phyloP scores from a whole-genome alignment of 2,888 invertebrate genomes.

The Trypoxylon attenuatum region DNA sequence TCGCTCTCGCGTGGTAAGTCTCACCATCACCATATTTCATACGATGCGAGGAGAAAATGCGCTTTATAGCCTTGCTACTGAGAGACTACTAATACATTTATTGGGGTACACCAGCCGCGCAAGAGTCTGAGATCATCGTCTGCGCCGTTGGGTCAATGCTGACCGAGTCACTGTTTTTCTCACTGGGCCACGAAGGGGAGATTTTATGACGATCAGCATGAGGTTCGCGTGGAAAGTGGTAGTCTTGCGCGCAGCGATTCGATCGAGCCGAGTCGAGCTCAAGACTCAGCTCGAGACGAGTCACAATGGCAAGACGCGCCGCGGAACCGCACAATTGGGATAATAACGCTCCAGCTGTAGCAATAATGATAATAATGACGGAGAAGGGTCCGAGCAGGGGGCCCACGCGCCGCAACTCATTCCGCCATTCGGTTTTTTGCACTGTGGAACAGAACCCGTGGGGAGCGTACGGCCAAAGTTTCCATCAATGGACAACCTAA shows the following conservation, averaged over 20 bases:
- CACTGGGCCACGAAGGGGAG: too few species aligned
- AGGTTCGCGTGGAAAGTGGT: slow-evolving; percentile 5
- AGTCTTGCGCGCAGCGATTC: slow-evolving; percentile 4
- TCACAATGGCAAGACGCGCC: slow-evolving; percentile 8
- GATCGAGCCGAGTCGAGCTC: too few species aligned
- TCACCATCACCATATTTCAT: slow-evolving; percentile 34
- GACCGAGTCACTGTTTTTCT: too few species aligned
- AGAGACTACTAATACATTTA: too few species aligned
- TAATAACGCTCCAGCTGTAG: slow-evolving; percentile 20
- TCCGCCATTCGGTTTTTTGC: slow-evolving; percentile 21
- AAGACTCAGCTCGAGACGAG: too few species aligned
- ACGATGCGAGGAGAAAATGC: slow-evolving; percentile 11
- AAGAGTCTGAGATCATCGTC: too few species aligned
- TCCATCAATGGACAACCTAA: slow-evolving; percentile 72
- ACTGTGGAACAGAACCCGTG: slow-evolving; percentile 75
- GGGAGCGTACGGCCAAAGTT: slow-evolving; percentile 80
- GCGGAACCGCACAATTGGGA: slow-evolving; percentile 7
- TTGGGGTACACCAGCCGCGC: too few species aligned
- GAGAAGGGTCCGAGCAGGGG: slow-evolving; percentile 28
- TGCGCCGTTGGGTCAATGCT: too few species aligned
- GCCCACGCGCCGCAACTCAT: slow-evolving; percentile 11
- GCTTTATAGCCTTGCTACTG: slow-evolving; percentile 13
- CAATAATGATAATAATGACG: slow-evolving; percentile 17
- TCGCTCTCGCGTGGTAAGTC: slow-evolving; percentile 60
- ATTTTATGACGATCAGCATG: slow-evolving; percentile 29